These are phyloP conservation scores for Vulpes lagopus DNA, from an alignment of 2,113 vertebrate species.

Conservation along the genomic window DNA sequence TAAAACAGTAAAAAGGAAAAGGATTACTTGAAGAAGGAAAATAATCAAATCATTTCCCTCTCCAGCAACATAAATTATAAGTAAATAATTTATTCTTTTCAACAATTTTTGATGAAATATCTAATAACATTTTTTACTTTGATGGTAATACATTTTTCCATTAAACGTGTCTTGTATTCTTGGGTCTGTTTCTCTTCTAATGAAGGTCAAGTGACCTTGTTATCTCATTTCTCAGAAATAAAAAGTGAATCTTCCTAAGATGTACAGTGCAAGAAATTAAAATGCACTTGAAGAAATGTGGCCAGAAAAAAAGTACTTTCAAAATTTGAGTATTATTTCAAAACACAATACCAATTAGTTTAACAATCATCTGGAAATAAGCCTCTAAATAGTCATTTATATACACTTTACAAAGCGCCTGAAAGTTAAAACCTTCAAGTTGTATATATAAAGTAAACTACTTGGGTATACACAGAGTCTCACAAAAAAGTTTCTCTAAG, in stretches of 20 bases:
- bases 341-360: neutral
- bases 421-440: neutral
- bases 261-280: neutral
- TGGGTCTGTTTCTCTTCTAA: neutral
- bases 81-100: neutral
- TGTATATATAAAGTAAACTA: neutral
- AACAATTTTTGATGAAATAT: neutral
- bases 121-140: neutral
- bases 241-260: conserved; percentile 27
- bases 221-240: conserved; percentile 39
- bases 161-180: neutral
- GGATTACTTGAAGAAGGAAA: conserved; percentile 6
- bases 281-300: neutral
- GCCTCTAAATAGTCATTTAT: neutral
- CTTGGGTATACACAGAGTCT: neutral
- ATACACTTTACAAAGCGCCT: neutral
- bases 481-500: neutral
- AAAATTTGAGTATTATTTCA: neutral
- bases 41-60: neutral
- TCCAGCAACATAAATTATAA: neutral
- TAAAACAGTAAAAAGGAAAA: conserved; percentile 74
- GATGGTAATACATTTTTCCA: neutral
- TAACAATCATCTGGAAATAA: neutral
- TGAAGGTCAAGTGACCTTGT: neutral
- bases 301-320: neutral